Evolutionary conservation across 2,797 vertebrate genomes (phyloP).

Genomic region (Crypturellus tataupa): DNA sequence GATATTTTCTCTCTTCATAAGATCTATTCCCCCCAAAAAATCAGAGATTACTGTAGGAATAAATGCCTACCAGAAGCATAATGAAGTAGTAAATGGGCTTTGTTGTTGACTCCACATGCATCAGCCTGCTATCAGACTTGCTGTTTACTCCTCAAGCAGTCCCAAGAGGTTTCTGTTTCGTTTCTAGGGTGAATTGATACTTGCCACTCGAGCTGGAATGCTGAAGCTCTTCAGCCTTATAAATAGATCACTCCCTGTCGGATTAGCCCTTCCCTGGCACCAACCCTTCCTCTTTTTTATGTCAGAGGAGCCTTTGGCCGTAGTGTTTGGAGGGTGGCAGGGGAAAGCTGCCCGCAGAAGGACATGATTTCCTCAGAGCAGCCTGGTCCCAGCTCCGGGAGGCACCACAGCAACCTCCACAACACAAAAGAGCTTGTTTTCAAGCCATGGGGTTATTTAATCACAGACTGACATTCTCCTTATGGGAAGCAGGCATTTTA

Average conservation of each 20-base stretch:
- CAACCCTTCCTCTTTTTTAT: background rate
- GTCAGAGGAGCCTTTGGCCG: background rate
- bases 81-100: background rate
- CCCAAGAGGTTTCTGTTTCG: background rate
- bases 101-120: background rate
- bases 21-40: background rate
- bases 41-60: background rate
- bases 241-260: background rate
- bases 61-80: background rate
- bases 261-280: fast-evolving
- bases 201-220: background rate
- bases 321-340: background rate
- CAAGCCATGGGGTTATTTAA: fast-evolving
- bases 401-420: background rate
- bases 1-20: background rate
- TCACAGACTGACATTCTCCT: background rate
- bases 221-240: background rate
- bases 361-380: fast-evolving
- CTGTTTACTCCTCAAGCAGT: fast-evolving
- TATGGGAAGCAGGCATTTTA: background rate
- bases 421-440: background rate
- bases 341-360: background rate
- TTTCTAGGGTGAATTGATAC: background rate
- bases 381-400: background rate
- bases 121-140: background rate